phyloP scores from a whole-genome alignment of 2,888 invertebrate species.

The Pachymerium ferrugineum region DNA sequence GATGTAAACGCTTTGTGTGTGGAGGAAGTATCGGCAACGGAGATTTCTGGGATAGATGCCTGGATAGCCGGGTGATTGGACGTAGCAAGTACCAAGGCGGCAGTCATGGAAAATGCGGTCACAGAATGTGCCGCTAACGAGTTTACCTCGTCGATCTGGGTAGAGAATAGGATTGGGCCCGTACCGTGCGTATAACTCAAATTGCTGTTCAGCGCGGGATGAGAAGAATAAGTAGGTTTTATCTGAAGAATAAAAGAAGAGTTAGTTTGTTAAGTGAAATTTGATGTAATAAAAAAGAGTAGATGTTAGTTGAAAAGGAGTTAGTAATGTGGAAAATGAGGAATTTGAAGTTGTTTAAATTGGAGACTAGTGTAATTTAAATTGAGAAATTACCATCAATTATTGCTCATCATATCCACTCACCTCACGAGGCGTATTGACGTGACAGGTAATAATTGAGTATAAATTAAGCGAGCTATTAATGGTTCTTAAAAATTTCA shows the following conservation, averaged over 20 bases:
- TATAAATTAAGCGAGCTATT: no score
- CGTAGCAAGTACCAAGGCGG: conserved; percentile 84
- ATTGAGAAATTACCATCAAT: no score
- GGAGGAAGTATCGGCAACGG: conserved; percentile 83
- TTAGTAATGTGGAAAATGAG: no score
- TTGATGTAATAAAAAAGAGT: no score
- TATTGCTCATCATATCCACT: no score
- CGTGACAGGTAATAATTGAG: no score
- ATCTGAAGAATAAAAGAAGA: conserved; percentile 51
- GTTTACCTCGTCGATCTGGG: conserved; percentile 80
- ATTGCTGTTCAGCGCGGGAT: conserved; percentile 82
- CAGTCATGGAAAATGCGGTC: conserved; percentile 81
- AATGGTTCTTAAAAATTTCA: no score
- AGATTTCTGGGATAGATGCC: conserved; percentile 85
- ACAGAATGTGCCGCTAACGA: conserved; percentile 82
- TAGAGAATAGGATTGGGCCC: conserved; percentile 91
- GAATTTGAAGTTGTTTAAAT: no score
- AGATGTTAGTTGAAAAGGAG: no score
- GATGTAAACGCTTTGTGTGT: conserved; percentile 53
- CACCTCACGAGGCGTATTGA: no score
- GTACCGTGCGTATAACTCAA: conserved; percentile 80
- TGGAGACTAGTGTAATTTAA: no score
- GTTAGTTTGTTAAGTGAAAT: no score
- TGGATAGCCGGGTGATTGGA: conserved; percentile 87
- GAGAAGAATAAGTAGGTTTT: conserved; percentile 83